Conservation (phyloP, 1,140 invertebrate species). For the Bombus fervidus region DNA sequence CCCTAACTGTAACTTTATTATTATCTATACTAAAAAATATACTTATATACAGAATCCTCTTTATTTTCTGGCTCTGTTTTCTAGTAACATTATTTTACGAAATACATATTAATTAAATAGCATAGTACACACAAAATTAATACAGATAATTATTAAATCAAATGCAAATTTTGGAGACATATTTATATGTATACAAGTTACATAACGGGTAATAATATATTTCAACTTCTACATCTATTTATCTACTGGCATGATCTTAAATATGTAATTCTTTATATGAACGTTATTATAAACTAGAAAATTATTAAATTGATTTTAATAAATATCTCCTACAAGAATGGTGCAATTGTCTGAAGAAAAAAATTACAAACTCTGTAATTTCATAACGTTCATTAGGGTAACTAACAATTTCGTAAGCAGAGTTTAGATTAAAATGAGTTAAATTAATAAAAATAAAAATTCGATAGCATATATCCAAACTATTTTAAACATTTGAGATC, state of each 20-base stretch:
- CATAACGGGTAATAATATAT: background rate
- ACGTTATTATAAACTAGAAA: background rate
- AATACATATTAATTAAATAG: background rate
- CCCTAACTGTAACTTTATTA: too few species aligned
- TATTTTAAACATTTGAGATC: background rate
- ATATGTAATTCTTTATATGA: background rate
- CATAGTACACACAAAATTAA: background rate
- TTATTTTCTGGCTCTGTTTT: background rate
- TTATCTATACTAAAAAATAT: background rate
- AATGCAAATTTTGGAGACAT: background rate
- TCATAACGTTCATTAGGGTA: background rate
- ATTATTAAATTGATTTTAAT: background rate
- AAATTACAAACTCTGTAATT: background rate
- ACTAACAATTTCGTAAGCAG: background rate
- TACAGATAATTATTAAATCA: background rate
- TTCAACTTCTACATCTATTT: background rate
- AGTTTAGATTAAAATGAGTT: background rate
- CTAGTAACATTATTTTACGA: background rate
- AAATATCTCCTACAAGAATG: background rate
- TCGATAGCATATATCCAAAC: background rate
- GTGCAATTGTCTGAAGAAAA: background rate
- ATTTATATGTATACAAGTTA: background rate
- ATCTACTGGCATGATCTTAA: background rate
- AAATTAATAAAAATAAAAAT: background rate
- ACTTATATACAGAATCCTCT: background rate